Conservation (phyloP, 2,888 invertebrate genomes). For the Eudemis profundana region DNA sequence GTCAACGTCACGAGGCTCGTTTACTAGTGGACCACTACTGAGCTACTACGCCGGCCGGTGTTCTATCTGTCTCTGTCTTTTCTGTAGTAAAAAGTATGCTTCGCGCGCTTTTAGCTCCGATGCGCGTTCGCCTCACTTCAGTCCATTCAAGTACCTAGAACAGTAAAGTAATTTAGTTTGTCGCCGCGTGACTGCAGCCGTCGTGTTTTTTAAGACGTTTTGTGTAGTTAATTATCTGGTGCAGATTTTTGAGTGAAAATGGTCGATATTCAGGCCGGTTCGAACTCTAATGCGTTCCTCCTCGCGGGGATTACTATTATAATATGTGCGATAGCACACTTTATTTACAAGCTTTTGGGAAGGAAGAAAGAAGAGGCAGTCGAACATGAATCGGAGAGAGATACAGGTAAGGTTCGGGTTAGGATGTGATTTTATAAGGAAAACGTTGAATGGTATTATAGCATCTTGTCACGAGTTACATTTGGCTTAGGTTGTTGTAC, state of each 20-base stretch:
- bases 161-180: constrained; percentile 49
- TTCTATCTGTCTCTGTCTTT: constrained; percentile 38
- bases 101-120: constrained; percentile 46
- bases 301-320: constrained; percentile 66
- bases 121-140: constrained; percentile 52
- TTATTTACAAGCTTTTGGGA: constrained; percentile 71
- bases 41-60: constrained; percentile 25
- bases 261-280: constrained; percentile 73
- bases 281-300: constrained; percentile 63
- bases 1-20: constrained; percentile 34
- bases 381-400: constrained; percentile 69
- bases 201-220: constrained; percentile 55
- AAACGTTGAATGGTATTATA: constrained; percentile 11
- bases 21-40: not conserved
- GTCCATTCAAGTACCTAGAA: constrained; percentile 52
- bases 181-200: constrained; percentile 73
- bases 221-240: constrained; percentile 53
- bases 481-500: constrained; percentile 22
- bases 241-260: constrained; percentile 77
- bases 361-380: constrained; percentile 70
- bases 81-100: constrained; percentile 33
- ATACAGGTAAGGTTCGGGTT: constrained; percentile 64
- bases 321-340: constrained; percentile 70
- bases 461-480: constrained; percentile 16
- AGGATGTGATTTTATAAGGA: constrained; percentile 10